Evolutionary conservation across 2,113 vertebrate species (phyloP), one percentile per base, ranked within the genome.

Genomic region (Morone saxatilis): DNA sequence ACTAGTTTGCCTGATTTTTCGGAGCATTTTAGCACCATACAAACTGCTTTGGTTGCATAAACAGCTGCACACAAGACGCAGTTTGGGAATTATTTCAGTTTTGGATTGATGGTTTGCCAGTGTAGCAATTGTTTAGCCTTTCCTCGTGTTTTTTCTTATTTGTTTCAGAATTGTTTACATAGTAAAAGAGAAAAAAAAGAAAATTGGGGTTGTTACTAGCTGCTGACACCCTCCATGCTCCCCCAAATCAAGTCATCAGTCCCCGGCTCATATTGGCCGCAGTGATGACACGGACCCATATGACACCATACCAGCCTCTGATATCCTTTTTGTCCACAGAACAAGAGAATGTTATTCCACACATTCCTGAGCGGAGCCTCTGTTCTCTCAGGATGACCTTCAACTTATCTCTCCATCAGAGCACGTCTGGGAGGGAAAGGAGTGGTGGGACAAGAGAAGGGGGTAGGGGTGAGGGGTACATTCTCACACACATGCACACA

Each of bases 341-440:
- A 91, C 79, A 90, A 86, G 90, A 88, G 85, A 78, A 90, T 91
- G 88, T 92, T 93, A 94, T 95, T 94, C 94, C 91, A 89, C 83
- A 81, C 93, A 95, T 95, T 94, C 94, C 89, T 94, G 76, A 78
- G 78, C 65, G n/a, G 85, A 94, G 94, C 84, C 92, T 93, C 87
- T 86, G 87, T 94, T 93, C 90, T 94, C 91, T 88, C 83, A 63
- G 88, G 89, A 90, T 94, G 94, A 96, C 95, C 94, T 96, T 94
- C 91, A 94, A 62, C 84, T 94, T 95, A 95, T 96, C 95, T 94
- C 94, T 94, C 85, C 88, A 94, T 96, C 95, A 92, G 91, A 90
- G 88, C 91, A 90, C 91, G 86, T 92, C 91, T 91, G 76, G 85
- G 72, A 89, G 77, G 75, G 73, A 85, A 76, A 50, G 77, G 75